These are phyloP conservation scores for Drosophila sordidapex DNA, from an alignment of 2,888 invertebrate species.

Conservation along the genomic window DNA sequence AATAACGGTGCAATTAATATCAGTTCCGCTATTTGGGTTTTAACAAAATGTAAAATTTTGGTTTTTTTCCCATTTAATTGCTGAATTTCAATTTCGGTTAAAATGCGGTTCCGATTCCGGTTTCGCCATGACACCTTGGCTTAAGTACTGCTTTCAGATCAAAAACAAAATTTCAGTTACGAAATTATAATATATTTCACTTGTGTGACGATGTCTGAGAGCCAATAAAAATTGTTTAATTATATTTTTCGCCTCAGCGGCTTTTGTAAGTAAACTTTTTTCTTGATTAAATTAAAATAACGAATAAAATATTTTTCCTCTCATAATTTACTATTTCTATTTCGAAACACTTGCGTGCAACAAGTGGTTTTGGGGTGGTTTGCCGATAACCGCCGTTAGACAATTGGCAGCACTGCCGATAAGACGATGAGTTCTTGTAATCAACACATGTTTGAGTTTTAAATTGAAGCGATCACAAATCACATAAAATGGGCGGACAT, in stretches of 20 bases:
- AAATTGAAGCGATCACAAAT: neutral
- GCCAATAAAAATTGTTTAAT: neutral
- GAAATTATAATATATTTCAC: neutral
- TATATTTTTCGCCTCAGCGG: neutral
- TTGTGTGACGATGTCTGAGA: neutral
- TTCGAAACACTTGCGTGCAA: neutral
- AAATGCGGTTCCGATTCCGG: neutral
- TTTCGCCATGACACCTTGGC: neutral
- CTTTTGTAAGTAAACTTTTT: neutral
- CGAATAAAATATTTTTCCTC: neutral
- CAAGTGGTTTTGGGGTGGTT: neutral
- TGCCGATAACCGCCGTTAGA: neutral
- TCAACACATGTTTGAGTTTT: constrained; percentile 43
- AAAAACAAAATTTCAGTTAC: neutral
- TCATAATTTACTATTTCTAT: neutral
- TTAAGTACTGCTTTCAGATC: neutral
- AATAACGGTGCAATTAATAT: neutral
- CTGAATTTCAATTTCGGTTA: neutral
- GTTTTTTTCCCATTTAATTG: neutral
- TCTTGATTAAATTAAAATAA: neutral
- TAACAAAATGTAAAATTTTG: neutral
- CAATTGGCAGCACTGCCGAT: constrained; percentile 20
- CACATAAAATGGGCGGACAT: constrained; percentile 80
- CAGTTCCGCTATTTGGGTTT: neutral
- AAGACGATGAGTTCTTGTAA: neutral